Percentiles rank a stretch among this genome's conserved stretches.
Conservation (phyloP, 64 coral and sea anemone genomes). For the Dendrophyllia cribrosa region DNA sequence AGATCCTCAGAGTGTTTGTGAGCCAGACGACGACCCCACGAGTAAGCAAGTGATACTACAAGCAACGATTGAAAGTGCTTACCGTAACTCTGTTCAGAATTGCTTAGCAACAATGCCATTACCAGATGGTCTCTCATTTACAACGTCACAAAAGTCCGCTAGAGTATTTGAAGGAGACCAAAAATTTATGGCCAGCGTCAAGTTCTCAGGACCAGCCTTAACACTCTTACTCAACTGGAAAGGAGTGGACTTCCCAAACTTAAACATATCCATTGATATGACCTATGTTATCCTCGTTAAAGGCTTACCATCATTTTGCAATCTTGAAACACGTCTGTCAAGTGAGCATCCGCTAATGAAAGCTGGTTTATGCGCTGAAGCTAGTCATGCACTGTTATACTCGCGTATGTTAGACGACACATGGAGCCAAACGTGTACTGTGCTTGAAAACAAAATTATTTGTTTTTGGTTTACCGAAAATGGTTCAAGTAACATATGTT, state of each 20-base stretch:
- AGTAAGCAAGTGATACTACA: not conserved
- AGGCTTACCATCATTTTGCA: conserved; percentile 45
- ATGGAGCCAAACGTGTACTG: conserved; percentile 37
- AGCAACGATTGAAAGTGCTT: conserved; percentile 45
- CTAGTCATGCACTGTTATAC: conserved; percentile 35
- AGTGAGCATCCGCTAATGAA: conserved; percentile 24
- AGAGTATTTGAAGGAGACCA: conserved; percentile 1
- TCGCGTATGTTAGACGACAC: conserved; percentile 48
- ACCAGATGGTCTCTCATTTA: conserved; percentile 50
- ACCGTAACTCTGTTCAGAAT: conserved; percentile 22
- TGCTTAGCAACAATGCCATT: conserved; percentile 16
- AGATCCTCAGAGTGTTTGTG: not conserved
- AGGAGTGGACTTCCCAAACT: conserved; percentile 45
- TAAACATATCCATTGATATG: conserved; percentile 60
- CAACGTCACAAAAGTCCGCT: conserved; percentile 40
- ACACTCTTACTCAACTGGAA: conserved; percentile 61
- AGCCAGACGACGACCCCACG: conserved; percentile 2
- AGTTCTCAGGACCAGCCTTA: conserved; percentile 39
- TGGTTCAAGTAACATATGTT: conserved; percentile 38
- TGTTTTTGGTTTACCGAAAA: conserved; percentile 40
- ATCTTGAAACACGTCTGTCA: conserved; percentile 32
- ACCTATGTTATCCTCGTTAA: conserved; percentile 18
- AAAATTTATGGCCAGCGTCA: not conserved
- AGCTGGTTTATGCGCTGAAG: conserved; percentile 20
- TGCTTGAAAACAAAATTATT: conserved; percentile 55